These are phyloP conservation scores for Trichoplusia ni DNA, from an alignment of 1,140 invertebrate species.

Conservation along the genomic window DNA sequence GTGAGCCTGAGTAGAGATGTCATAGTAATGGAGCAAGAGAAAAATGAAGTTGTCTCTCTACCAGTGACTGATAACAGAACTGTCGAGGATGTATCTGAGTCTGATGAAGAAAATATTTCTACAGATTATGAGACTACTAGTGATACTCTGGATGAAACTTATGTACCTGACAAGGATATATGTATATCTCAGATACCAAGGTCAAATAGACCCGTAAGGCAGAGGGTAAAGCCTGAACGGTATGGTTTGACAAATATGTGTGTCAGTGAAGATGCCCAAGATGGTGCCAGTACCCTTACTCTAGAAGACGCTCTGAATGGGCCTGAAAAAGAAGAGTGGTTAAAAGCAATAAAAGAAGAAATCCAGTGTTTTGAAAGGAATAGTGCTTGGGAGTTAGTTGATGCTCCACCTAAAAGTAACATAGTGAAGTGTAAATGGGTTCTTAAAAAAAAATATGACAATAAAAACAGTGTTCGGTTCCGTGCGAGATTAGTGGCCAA, in stretches of 20 bases:
- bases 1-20: not conserved
- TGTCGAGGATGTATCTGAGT: conserved; percentile 22
- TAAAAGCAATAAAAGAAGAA: too few relatives aligned
- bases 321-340: too few relatives aligned
- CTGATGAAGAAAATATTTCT: conserved; percentile 20
- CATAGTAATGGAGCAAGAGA: conserved; percentile 4
- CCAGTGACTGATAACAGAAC: too few relatives aligned
- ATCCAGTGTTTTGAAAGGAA: too few relatives aligned
- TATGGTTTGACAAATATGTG: conserved; percentile 9
- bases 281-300: conserved; percentile 7
- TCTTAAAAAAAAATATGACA: conserved; percentile 37
- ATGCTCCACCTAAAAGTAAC: conserved; percentile 6
- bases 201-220: too few relatives aligned
- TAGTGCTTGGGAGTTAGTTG: conserved; percentile 37
- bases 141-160: too few relatives aligned
- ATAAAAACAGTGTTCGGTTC: not conserved
- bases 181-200: too few relatives aligned
- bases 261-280: too few relatives aligned
- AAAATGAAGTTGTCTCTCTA: too few relatives aligned
- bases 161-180: too few relatives aligned
- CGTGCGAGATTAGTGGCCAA: not conserved
- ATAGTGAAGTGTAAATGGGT: conserved; percentile 45
- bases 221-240: not conserved
- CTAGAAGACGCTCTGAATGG: too few relatives aligned
- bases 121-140: too few relatives aligned